Evolutionary conservation across 2,113 vertebrate species (phyloP).

Genomic region (Vidua macroura): DNA sequence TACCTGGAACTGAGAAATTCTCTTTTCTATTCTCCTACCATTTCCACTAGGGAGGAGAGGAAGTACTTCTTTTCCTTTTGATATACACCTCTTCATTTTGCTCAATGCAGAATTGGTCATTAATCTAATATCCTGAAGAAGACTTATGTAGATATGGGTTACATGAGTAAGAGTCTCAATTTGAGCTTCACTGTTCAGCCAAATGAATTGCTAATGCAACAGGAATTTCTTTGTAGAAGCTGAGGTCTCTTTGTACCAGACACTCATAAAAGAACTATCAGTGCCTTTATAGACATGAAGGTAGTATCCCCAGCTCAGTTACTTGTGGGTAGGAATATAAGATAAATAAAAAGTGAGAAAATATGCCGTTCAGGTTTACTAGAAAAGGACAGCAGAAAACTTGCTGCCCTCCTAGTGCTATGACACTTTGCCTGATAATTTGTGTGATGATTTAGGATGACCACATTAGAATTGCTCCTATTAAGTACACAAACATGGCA

Average conservation of each 20-base stretch:
- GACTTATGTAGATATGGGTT: neutral
- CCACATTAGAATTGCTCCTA: neutral
- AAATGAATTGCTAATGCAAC: neutral
- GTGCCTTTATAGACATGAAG: neutral
- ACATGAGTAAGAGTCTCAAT: neutral
- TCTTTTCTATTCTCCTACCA: neutral
- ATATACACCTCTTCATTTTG: neutral
- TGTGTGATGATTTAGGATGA: too few species aligned
- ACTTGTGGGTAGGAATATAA: neutral
- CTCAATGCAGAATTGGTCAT: neutral
- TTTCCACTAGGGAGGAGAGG: neutral
- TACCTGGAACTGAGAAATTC: neutral
- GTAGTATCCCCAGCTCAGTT: neutral
- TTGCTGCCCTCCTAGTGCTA: neutral
- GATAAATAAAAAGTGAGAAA: neutral
- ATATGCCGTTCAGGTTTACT: neutral
- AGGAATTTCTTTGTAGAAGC: neutral
- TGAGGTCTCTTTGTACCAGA: neutral
- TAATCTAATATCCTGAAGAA: neutral
- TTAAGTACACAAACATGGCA: neutral
- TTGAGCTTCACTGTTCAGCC: neutral
- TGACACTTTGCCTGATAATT: neutral
- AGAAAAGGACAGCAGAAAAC: neutral
- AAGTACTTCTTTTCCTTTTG: neutral
- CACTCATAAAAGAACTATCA: neutral